Evolutionary conservation across 2,797 vertebrate species (phyloP).

Genomic region (Gorsachius magnificus): DNA sequence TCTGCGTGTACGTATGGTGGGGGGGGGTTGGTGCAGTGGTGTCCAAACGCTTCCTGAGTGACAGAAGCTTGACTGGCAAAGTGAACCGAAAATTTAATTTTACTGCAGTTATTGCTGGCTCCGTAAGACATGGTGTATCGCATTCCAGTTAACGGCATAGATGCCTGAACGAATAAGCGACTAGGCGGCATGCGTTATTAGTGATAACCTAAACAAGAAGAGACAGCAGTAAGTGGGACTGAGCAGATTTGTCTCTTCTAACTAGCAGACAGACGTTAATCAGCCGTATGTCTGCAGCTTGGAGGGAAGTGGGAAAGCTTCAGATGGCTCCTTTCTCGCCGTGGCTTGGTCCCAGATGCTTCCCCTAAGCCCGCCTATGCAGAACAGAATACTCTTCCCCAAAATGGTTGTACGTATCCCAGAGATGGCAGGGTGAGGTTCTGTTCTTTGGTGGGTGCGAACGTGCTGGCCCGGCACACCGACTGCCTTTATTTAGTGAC

Average conservation of each 20-base stretch:
- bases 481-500: background rate
- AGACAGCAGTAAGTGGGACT: background rate
- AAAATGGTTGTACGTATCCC: background rate
- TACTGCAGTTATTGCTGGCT: background rate
- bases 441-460: background rate
- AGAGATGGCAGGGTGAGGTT: background rate
- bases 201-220: background rate
- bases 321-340: background rate
- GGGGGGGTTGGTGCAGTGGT: background rate
- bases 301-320: background rate
- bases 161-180: background rate
- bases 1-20: background rate
- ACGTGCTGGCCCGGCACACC: background rate
- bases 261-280: background rate
- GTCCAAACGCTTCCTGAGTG: background rate
- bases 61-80: background rate
- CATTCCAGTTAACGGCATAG: slow-evolving; percentile 27
- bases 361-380: background rate
- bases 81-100: slow-evolving; percentile 16
- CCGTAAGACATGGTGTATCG: background rate
- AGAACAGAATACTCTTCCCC: background rate
- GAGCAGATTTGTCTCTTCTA: background rate
- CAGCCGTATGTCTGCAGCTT: background rate
- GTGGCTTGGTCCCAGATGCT: background rate
- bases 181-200: background rate